A percentile compares a stretch with the other conserved stretches of the same genome.
These are phyloP conservation scores for Zygothrica quintamaculata DNA, from an alignment of 2,888 invertebrate species.

Conservation along the genomic window DNA sequence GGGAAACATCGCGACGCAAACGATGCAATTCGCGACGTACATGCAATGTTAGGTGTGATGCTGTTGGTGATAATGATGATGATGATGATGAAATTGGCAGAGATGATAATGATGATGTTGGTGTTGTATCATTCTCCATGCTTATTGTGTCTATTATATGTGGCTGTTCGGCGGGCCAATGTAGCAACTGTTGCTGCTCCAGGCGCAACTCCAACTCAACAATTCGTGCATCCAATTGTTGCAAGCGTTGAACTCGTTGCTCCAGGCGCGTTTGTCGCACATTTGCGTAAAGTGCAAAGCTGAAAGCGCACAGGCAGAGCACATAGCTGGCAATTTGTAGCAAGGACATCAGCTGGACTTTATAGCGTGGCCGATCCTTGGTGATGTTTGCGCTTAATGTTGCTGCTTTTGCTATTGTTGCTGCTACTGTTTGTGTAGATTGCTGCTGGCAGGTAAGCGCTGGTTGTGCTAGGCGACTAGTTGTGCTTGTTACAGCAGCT, in stretches of 20 bases:
- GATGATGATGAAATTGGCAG: too few relatives aligned
- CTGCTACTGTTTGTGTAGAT: constrained; percentile 37
- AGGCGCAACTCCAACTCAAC: constrained; percentile 81
- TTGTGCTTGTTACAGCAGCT: constrained; percentile 38
- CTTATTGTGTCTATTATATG: constrained; percentile 51
- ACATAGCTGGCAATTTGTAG: constrained; percentile 83
- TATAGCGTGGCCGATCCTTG: constrained; percentile 60
- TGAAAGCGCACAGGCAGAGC: constrained; percentile 84
- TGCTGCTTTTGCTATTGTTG: constrained; percentile 33
- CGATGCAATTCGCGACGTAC: constrained; percentile 84
- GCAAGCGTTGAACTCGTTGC: constrained; percentile 81
- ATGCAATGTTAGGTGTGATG: constrained; percentile 78
- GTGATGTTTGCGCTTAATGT: constrained; percentile 5
- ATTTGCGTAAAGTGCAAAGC: constrained; percentile 83
- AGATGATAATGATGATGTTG: too few relatives aligned
- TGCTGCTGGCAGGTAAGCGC: constrained; percentile 38
- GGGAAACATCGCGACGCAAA: constrained; percentile 84
- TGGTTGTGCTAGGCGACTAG: constrained; percentile 52
- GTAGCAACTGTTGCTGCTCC: constrained; percentile 73
- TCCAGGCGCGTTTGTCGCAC: constrained; percentile 83
- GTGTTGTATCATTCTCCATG: constrained; percentile 32
- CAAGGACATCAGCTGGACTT: constrained; percentile 76
- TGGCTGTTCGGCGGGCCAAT: constrained; percentile 68
- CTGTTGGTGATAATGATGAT: too few relatives aligned
- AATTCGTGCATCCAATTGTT: constrained; percentile 84